Evolutionary conservation across 2,888 invertebrate species (phyloP).

Genomic region (Caenorhabditis plicata): DNA sequence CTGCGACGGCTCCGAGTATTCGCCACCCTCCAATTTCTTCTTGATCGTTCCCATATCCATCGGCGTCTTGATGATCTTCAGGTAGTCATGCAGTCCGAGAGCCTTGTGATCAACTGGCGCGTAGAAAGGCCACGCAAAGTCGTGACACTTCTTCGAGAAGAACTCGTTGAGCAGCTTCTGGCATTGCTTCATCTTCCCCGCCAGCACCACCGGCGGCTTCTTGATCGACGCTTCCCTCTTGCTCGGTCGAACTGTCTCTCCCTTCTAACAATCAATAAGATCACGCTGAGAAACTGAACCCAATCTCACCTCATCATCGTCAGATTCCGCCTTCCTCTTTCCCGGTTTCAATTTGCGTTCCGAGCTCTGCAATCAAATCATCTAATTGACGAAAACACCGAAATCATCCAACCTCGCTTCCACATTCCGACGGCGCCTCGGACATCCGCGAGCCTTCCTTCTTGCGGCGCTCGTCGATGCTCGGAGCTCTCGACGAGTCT

Average conservation of each 20-base stretch:
- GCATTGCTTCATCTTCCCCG: conserved; percentile 58
- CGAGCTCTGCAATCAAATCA: neutral
- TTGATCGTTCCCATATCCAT: conserved; percentile 98
- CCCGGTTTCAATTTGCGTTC: neutral
- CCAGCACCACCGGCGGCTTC: conserved; percentile 15
- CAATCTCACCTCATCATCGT: conserved; percentile 24
- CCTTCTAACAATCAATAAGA: conserved; percentile 1
- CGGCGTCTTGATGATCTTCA: conserved; percentile 94
- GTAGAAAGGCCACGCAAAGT: conserved; percentile 94
- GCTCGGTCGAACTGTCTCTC: conserved; percentile 5
- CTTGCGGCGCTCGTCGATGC: neutral
- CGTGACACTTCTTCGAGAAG: conserved; percentile 55
- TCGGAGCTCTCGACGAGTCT: neutral
- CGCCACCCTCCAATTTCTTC: conserved; percentile 80
- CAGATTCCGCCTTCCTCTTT: conserved; percentile 25
- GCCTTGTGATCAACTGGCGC: conserved; percentile 95
- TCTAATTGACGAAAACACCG: neutral
- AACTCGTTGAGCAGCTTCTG: conserved; percentile 67
- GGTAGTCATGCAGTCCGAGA: conserved; percentile 91
- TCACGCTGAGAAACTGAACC: neutral
- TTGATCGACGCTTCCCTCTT: conserved; percentile 16
- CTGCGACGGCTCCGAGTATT: conserved; percentile 87
- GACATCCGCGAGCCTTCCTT: conserved; percentile 10
- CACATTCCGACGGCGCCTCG: conserved; percentile 21
- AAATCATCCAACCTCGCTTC: conserved; percentile 8